Conservation (phyloP, 2,797 vertebrate genomes). For the Megaceryle alcyon region DNA sequence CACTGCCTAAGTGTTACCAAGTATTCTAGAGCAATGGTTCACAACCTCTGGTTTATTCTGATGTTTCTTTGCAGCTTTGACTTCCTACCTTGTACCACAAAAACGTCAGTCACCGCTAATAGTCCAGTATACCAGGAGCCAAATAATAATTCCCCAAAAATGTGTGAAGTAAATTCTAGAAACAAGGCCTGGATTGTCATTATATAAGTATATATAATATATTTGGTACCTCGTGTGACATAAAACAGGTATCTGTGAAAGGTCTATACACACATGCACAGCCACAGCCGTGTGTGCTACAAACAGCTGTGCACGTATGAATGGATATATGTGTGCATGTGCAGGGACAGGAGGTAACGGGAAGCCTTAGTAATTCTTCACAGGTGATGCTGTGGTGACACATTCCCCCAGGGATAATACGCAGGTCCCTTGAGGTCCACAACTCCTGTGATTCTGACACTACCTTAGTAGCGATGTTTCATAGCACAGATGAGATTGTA, state of each 20-base stretch:
- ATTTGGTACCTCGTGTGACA: background rate
- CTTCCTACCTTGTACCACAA: background rate
- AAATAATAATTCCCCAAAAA: background rate
- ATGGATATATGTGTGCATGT: too few species aligned
- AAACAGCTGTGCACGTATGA: too few species aligned
- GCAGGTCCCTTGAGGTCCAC: background rate
- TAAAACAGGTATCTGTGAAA: too few species aligned
- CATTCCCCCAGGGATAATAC: background rate
- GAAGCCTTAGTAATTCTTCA: background rate
- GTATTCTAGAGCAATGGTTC: background rate
- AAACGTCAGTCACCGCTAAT: background rate
- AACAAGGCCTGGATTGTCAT: background rate
- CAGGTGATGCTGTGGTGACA: background rate
- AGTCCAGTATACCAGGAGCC: background rate
- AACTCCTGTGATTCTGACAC: background rate
- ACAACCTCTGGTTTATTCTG: background rate
- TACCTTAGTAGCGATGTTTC: background rate
- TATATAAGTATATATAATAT: background rate
- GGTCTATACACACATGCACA: too few species aligned
- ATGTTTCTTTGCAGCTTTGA: background rate
- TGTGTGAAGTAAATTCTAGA: background rate
- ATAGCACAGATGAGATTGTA: background rate
- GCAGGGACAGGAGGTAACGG: background rate
- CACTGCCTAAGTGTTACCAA: background rate
- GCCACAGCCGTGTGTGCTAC: too few species aligned